A percentile compares a stretch with the other conserved stretches of the same genome.
phyloP scores from a whole-genome alignment of 2,113 vertebrate genomes.

The Neolamprologus ventralis region DNA sequence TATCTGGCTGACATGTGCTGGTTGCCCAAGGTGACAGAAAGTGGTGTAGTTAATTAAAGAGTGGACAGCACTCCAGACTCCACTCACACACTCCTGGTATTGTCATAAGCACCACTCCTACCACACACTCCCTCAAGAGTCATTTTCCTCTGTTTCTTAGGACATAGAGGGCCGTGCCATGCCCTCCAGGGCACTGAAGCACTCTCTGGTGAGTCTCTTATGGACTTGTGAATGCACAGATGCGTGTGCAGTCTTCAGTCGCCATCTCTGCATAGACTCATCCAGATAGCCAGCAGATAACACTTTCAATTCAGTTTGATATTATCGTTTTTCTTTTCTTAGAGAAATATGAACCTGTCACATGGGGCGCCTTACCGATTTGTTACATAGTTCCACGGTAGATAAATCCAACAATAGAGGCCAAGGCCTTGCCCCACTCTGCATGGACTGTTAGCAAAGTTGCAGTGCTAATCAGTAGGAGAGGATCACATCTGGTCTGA shows the following conservation, averaged over 20 bases:
- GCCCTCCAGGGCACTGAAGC: conserved; percentile 9
- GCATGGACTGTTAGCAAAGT: conserved; percentile 36
- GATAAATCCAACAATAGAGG: conserved; percentile 65
- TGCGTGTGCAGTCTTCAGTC: background rate
- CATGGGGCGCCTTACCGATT: conserved; percentile 51
- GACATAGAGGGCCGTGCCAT: background rate
- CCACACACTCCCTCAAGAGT: conserved; percentile 56
- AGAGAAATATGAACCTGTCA: conserved; percentile 64
- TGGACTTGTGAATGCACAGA: background rate
- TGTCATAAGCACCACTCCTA: conserved; percentile 59
- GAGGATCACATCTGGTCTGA: conserved; percentile 66
- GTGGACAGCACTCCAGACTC: conserved; percentile 57
- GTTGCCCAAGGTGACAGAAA: conserved; percentile 45
- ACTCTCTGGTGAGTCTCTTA: background rate
- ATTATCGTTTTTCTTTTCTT: conserved; percentile 58
- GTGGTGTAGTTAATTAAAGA: conserved; percentile 55
- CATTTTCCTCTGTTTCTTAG: conserved; percentile 55
- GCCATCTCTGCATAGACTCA: conserved; percentile 33
- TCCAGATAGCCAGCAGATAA: conserved; percentile 56
- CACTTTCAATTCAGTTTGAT: conserved; percentile 58
- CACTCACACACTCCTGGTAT: conserved; percentile 51
- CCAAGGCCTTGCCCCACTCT: conserved; percentile 55
- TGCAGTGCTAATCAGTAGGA: conserved; percentile 50
- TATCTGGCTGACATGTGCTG: conserved; percentile 9
- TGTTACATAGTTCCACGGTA: conserved; percentile 57